Evolutionary conservation across 2,113 vertebrate genomes (phyloP).

Genomic region (Apus apus): DNA sequence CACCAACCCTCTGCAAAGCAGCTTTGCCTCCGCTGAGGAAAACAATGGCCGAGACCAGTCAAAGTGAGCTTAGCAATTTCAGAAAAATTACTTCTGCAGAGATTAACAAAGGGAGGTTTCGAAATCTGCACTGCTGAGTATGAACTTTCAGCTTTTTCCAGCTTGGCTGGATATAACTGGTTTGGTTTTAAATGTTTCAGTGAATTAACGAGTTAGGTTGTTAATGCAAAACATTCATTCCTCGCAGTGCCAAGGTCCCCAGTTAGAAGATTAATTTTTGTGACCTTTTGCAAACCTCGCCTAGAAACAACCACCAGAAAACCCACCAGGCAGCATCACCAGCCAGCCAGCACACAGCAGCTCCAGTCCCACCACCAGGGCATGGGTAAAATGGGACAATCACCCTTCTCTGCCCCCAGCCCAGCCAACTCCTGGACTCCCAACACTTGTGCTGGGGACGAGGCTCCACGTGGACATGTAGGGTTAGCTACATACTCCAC

Average conservation of each 20-base stretch:
- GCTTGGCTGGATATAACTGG: constrained; percentile 57
- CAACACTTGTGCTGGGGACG: fast-evolving
- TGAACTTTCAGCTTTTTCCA: constrained; percentile 58
- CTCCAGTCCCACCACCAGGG: neutral
- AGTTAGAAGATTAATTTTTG: constrained; percentile 66
- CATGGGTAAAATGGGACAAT: fast-evolving
- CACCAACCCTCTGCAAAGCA: neutral
- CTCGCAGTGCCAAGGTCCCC: constrained; percentile 14
- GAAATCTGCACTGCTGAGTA: constrained; percentile 51
- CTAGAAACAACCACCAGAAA: constrained; percentile 48
- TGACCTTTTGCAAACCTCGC: constrained; percentile 60
- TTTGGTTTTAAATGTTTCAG: constrained; percentile 69
- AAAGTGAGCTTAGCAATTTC: constrained; percentile 47
- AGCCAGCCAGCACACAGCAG: neutral
- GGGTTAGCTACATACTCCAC: neutral
- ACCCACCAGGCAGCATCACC: neutral
- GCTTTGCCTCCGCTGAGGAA: neutral
- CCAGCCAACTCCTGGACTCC: neutral
- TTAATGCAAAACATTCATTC: constrained; percentile 68
- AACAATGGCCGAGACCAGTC: neutral
- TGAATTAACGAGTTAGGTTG: constrained; percentile 69
- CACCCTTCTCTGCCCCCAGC: neutral
- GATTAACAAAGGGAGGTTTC: constrained; percentile 67
- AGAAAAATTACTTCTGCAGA: constrained; percentile 60
- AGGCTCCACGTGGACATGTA: neutral